Evolutionary conservation across 2,113 vertebrate species (phyloP), one percentile per base, ranked within the genome.

Genomic region (Sebastes fasciatus): DNA sequence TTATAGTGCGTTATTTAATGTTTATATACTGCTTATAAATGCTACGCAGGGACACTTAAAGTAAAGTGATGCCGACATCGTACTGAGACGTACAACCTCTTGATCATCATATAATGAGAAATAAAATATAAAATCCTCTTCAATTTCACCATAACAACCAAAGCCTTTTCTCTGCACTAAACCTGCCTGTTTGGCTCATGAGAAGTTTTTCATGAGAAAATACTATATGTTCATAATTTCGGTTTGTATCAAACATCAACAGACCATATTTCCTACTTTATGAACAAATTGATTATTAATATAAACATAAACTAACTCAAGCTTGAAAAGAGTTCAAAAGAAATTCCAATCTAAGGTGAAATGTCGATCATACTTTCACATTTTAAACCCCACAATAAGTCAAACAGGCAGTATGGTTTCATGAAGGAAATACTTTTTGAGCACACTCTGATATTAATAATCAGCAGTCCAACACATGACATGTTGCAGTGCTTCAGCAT

Each of bases 401-500:
- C 23, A 79, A 54, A 58, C 51, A 61, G 16, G 23, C 34, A 10
- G 40, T 13, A 8, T 66, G 17, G 34, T 69, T 74, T 78, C 13
- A 55, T 70, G 66, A 79, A 77, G 49, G 71, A 70, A 74, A 75
- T 45, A 51, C 19, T 34, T 34, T 61, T 51, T 55, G 43, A 76
- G 52, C 49, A 14, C 23, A 9, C 17, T 62, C 16, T 51, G 62
- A 69, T 64, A 58, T 76, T 68, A 19, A 63, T 68, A 19, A 63
- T 73, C 75, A 77, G 72, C 55, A n/a, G 42, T 74, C 45, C 55
- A 73, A 54, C 48, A 71, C 43, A 61, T 45, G 80, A 74, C 64
- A 67, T 71, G 74, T 49, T 89, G 72, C 49, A 16, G 49, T 16
- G 42, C 13, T 85, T 80, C 62, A 78, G 23, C 34, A 45, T 23